Evolutionary conservation across 2,888 invertebrate genomes (phyloP).

Genomic region (Parnassius glacialis): DNA sequence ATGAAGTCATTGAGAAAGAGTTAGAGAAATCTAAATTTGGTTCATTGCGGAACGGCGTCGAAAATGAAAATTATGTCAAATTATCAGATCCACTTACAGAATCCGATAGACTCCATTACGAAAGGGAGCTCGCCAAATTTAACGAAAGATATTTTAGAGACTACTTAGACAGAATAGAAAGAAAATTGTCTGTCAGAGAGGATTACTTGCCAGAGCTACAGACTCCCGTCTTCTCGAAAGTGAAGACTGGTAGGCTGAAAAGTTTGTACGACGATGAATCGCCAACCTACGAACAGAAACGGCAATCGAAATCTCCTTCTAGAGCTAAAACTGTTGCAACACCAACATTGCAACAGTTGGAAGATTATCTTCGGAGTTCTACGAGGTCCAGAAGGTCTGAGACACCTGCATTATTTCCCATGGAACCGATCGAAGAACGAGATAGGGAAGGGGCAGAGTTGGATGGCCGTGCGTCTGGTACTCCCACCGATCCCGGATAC

Average conservation of each 20-base stretch:
- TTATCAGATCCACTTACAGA: slow-evolving; percentile 66
- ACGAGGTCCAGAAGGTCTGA: slow-evolving; percentile 58
- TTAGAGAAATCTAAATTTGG: slow-evolving; percentile 72
- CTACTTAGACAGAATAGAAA: slow-evolving; percentile 62
- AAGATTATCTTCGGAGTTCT: slow-evolving; percentile 69
- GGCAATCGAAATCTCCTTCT: slow-evolving; percentile 59
- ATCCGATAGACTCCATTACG: slow-evolving; percentile 64
- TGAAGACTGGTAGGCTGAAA: slow-evolving; percentile 62
- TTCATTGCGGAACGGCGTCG: slow-evolving; percentile 65
- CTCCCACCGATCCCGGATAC: slow-evolving; percentile 87
- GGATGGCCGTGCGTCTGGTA: slow-evolving; percentile 79
- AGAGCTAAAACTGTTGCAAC: slow-evolving; percentile 62
- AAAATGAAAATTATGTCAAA: slow-evolving; percentile 64
- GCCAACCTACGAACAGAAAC: slow-evolving; percentile 55
- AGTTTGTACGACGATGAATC: slow-evolving; percentile 65
- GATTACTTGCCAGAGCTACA: slow-evolving; percentile 72
- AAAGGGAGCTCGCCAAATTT: slow-evolving; percentile 69
- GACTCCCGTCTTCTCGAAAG: slow-evolving; percentile 73
- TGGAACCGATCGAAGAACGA: slow-evolving; percentile 76
- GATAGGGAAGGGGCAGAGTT: slow-evolving; percentile 54
- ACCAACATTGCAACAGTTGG: slow-evolving; percentile 74
- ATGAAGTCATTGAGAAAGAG: slow-evolving; percentile 52
- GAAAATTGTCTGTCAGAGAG: slow-evolving; percentile 62
- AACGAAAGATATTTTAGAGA: slow-evolving; percentile 70
- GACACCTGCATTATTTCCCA: slow-evolving; percentile 73